A percentile compares a stretch with the other conserved stretches of the same genome.
These are phyloP conservation scores for Mormyrus iriodes DNA, from an alignment of 2,113 vertebrate genomes.

Conservation along the genomic window DNA sequence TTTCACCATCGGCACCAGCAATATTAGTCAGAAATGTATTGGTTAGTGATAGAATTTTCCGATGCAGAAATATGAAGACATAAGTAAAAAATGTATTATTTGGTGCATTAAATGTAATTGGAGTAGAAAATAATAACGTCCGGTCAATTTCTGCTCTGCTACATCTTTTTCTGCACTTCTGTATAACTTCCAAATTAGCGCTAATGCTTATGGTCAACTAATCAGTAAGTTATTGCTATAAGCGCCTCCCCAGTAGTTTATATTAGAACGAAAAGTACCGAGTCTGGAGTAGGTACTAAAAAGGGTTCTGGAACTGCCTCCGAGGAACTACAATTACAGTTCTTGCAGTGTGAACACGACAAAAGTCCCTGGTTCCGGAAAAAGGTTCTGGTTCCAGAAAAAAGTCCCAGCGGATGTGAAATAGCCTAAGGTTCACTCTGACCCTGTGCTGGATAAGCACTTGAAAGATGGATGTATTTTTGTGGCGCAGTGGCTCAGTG, in stretches of 20 bases:
- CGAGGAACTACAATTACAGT: background rate
- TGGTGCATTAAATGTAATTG: background rate
- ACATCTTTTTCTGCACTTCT: background rate
- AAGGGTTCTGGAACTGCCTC: background rate
- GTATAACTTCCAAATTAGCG: background rate
- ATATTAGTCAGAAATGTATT: background rate
- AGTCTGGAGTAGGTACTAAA: background rate
- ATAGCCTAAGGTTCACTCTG: background rate
- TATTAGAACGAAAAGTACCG: background rate
- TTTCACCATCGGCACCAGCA: background rate
- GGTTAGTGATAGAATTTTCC: background rate
- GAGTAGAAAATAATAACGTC: too few relatives aligned
- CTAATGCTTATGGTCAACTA: background rate
- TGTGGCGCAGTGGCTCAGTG: background rate
- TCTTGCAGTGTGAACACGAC: background rate
- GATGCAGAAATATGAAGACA: background rate
- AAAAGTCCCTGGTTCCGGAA: background rate
- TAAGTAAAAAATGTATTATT: background rate
- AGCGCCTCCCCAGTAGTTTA: background rate
- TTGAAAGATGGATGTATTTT: background rate
- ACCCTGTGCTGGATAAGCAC: background rate
- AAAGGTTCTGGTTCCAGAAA: background rate
- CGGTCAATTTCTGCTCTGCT: too few relatives aligned
- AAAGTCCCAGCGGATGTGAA: background rate
- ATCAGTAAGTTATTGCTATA: background rate